Evolutionary conservation across 2,797 vertebrate species (phyloP).

Genomic region (Scyliorhinus canicula): DNA sequence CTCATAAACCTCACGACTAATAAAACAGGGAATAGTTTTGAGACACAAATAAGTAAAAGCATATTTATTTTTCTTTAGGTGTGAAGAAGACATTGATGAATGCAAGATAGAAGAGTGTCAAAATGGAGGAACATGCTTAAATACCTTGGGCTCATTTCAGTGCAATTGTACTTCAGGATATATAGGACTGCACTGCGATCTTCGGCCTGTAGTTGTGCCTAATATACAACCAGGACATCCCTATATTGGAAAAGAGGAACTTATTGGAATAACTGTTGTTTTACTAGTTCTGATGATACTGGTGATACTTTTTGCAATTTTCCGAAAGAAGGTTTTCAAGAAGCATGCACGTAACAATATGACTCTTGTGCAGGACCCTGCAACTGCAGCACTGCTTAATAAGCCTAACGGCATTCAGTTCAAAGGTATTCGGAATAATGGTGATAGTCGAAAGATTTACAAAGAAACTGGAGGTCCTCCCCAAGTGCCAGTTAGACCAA

Average conservation of each 20-base stretch:
- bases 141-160: constrained; percentile 85
- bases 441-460: constrained; percentile 81
- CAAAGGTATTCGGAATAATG: constrained; percentile 68
- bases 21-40: not conserved
- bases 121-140: constrained; percentile 83
- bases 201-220: constrained; percentile 85
- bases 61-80: constrained; percentile 58
- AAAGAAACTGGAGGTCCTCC: constrained; percentile 78
- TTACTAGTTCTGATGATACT: constrained; percentile 82
- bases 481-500: constrained; percentile 85
- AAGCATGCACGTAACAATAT: constrained; percentile 90
- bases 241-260: constrained; percentile 86
- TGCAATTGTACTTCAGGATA: constrained; percentile 90
- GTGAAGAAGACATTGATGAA: constrained; percentile 86
- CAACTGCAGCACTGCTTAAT: constrained; percentile 82
- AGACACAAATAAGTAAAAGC: not conserved
- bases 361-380: constrained; percentile 86
- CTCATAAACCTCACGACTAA: not conserved
- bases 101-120: constrained; percentile 87
- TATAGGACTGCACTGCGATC: constrained; percentile 77
- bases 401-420: constrained; percentile 87
- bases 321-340: constrained; percentile 90
- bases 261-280: constrained; percentile 86
- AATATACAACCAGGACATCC: constrained; percentile 91
- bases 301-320: constrained; percentile 79